Percentiles rank a stretch among this genome's conserved stretches.
phyloP scores from a whole-genome alignment of 2,113 vertebrate genomes.

The Misgurnus mizolepis region DNA sequence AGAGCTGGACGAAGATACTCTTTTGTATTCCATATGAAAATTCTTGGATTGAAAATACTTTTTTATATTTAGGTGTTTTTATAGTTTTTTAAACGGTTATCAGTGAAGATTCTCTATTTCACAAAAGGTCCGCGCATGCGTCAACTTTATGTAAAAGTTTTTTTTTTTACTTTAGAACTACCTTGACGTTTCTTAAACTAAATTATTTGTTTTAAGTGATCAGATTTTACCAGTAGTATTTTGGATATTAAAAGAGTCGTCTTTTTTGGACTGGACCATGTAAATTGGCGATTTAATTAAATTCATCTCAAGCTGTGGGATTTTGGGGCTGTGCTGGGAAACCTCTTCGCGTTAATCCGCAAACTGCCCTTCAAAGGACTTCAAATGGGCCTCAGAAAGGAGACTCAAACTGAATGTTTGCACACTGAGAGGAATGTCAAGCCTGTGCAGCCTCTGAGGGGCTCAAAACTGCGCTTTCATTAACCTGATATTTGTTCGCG shows the following conservation, averaged over 20 bases:
- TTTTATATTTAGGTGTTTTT: neutral
- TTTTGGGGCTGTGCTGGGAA: neutral
- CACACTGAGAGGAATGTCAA: constrained; percentile 25
- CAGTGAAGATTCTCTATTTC: neutral
- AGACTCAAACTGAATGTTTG: constrained; percentile 35
- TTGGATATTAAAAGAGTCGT: neutral
- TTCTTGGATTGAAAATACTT: neutral
- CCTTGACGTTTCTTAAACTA: neutral
- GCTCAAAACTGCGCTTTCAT: constrained; percentile 13
- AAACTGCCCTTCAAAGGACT: constrained; percentile 21
- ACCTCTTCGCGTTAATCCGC: constrained; percentile 17
- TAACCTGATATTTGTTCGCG: constrained; percentile 49
- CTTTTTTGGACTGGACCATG: constrained; percentile 6
- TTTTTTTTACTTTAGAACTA: neutral
- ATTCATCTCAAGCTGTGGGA: neutral
- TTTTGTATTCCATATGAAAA: neutral
- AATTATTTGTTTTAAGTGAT: neutral
- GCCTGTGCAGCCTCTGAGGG: constrained; percentile 40
- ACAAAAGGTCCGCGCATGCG: neutral
- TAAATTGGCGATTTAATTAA: neutral
- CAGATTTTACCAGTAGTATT: neutral
- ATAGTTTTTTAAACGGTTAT: neutral
- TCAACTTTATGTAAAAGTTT: neutral
- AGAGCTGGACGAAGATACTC: neutral
- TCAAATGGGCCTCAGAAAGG: constrained; percentile 33